Percentiles rank a stretch among this genome's conserved stretches.
Conservation (phyloP, 2,797 vertebrate species). For the Anolis apletophallus region DNA sequence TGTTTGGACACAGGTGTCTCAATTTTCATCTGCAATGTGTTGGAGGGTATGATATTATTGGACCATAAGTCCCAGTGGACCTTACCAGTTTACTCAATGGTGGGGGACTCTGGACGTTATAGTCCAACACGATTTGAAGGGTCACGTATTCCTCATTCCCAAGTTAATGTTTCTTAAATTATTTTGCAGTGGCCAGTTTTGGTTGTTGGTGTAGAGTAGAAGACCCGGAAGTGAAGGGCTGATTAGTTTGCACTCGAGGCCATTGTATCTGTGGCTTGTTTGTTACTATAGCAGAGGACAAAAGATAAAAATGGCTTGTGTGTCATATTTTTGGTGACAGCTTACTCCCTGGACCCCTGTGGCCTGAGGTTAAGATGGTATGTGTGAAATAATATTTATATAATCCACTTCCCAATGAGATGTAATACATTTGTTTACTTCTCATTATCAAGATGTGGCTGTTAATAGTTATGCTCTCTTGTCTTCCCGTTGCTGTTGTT, state of each 20-base stretch:
- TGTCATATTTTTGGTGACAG: neutral
- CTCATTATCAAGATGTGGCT: neutral
- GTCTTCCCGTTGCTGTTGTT: neutral
- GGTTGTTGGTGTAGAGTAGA: neutral
- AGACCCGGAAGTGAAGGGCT: neutral
- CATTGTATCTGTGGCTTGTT: neutral
- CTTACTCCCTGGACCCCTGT: neutral
- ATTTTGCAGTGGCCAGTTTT: neutral
- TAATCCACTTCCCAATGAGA: neutral
- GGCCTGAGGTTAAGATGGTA: neutral
- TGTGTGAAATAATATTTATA: neutral
- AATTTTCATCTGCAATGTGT: neutral
- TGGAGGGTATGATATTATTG: neutral
- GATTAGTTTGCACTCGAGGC: neutral
- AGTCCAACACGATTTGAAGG: neutral
- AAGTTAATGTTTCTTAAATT: neutral
- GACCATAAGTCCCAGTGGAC: neutral
- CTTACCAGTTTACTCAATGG: neutral
- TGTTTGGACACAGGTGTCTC: no score
- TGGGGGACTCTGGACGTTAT: neutral
- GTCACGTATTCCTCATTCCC: neutral
- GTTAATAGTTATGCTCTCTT: no score
- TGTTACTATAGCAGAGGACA: neutral
- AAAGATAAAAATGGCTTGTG: neutral
- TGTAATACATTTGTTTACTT: neutral